Evolutionary conservation across 1,140 invertebrate species (phyloP).

Genomic region (Tetramorium simillimum): DNA sequence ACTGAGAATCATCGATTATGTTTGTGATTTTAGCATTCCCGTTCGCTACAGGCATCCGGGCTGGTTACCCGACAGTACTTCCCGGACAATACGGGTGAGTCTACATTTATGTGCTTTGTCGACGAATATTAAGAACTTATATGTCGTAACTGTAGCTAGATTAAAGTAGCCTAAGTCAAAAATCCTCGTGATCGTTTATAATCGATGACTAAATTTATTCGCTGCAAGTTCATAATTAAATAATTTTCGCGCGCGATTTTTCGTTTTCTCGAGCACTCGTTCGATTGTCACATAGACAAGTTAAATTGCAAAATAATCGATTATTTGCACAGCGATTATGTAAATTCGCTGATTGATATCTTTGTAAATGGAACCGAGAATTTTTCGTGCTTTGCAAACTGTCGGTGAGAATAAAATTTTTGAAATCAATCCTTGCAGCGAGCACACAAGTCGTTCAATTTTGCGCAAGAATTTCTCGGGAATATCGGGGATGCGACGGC

Average conservation of each 20-base stretch:
- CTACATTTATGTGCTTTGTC: conserved; percentile 72
- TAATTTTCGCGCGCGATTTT: neutral
- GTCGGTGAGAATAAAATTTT: neutral
- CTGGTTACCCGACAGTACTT: conserved; percentile 90
- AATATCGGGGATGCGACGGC: conserved; percentile 5
- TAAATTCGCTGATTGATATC: neutral
- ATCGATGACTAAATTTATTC: conserved; percentile 26
- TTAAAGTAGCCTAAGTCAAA: conserved; percentile 37
- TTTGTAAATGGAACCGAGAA: neutral
- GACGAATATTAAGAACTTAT: conserved; percentile 57
- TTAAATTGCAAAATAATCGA: neutral
- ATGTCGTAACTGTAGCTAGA: conserved; percentile 62
- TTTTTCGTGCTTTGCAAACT: neutral
- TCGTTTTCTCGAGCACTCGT: neutral
- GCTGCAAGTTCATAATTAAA: conserved; percentile 38
- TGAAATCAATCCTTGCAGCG: conserved; percentile 10
- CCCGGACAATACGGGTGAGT: conserved; percentile 92
- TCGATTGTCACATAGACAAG: neutral
- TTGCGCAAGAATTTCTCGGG: neutral
- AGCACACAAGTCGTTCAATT: neutral
- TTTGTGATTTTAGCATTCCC: conserved; percentile 87
- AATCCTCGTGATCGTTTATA: conserved; percentile 51
- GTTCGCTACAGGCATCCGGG: conserved; percentile 88
- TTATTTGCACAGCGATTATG: neutral
- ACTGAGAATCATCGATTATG: conserved; percentile 50